Evolutionary conservation across 2,797 vertebrate genomes (phyloP), one percentile per base, ranked within the genome.

Genomic region (Anguilla marmorata): DNA sequence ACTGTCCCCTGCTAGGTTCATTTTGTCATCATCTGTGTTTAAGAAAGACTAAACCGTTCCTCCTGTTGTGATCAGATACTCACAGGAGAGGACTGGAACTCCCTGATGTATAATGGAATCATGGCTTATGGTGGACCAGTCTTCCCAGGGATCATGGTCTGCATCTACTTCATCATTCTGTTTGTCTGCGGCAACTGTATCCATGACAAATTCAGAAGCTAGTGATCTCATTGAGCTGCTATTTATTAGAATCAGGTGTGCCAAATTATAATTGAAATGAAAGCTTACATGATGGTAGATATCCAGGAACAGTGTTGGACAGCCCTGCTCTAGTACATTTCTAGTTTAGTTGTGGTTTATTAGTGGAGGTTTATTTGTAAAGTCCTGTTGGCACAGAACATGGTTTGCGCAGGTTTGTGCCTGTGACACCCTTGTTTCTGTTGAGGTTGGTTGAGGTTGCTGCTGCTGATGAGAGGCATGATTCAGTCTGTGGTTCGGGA

Each of bases 161-260:
- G 97, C 95, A 97, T 99, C 90, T 99, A 98, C 92, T 99, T 99
- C 89, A 95, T 99, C 93, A 94, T 99, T 91, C 97, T 99, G 74
- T 99, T 97, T 0, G 95, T 99, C 72, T 97, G 97, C 91, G 99
- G 99, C 92, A 99, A 99, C 94, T 99, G 99, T 99, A 99, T 99
- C 98, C 97, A 95, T 93, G 33, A 27, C 12, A 21, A 1, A 14
- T 24, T 24, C 12, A 41, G 37, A 41, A 41, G 37, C 37, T 41
- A 41, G 37, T 41, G 37, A 41, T 41, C 37, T 41, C 37, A 41
- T 41, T 41, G 37, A 41, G 37, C 3, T 41, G 37, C 37, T 41
- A 41, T 41, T 41, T 41, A 41, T 41, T 41, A 41, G 37, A 41
- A 41, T 41, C 37, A 41, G 37, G 37, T 41, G 37, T 41, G 37